phyloP scores from a whole-genome alignment of 2,888 invertebrate species.

The Trilocha varians region DNA sequence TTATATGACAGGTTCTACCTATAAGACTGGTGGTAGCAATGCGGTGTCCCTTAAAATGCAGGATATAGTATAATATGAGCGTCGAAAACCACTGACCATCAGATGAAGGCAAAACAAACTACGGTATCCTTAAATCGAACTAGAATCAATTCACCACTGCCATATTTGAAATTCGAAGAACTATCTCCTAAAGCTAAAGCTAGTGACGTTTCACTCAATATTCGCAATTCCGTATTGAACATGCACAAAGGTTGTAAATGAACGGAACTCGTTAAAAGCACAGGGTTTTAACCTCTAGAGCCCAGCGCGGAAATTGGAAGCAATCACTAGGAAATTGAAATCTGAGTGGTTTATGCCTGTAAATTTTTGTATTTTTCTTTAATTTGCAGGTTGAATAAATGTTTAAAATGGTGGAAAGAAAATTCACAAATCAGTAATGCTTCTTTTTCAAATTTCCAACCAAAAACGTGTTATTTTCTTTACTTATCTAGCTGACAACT shows the following conservation, averaged over 20 bases:
- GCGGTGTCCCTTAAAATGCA: too few species aligned
- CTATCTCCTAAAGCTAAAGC: too few species aligned
- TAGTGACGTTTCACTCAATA: slow-evolving; percentile 14
- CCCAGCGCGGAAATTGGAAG: slow-evolving; percentile 23
- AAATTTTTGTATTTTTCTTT: not conserved
- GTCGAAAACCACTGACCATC: too few species aligned
- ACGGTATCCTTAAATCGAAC: too few species aligned
- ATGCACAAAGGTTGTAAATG: slow-evolving; percentile 16
- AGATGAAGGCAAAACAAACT: too few species aligned
- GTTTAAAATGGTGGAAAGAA: not conserved
- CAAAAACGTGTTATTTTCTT: not conserved
- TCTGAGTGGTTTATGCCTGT: not conserved
- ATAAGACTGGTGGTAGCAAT: too few species aligned
- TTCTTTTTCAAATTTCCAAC: not conserved
- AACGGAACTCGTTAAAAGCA: slow-evolving; percentile 18
- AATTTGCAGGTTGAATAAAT: not conserved
- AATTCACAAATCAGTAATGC: not conserved
- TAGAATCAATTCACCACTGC: too few species aligned
- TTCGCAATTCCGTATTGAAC: slow-evolving; percentile 2
- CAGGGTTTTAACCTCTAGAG: slow-evolving; percentile 18
- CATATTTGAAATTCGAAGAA: too few species aligned
- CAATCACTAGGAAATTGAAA: slow-evolving; percentile 21
- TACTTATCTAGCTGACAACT: not conserved
- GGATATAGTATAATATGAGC: too few species aligned
- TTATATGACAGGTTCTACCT: too few species aligned